Evolutionary conservation across 2,888 invertebrate genomes (phyloP), one percentile per base, ranked within the genome.

Genomic region (Disparrhopalites patrizii): DNA sequence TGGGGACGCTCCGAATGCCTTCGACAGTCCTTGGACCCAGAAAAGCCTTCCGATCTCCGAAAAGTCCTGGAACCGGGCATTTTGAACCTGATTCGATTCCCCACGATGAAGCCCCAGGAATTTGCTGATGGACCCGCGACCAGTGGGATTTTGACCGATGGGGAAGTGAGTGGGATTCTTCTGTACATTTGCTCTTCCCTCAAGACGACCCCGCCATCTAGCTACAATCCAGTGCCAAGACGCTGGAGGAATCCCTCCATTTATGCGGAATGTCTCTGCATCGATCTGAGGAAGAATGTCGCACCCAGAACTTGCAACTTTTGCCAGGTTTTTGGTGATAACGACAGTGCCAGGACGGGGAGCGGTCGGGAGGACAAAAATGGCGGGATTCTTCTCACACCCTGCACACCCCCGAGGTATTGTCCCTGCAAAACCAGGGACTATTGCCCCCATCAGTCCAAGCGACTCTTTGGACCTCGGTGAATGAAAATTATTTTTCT

Each of bases 71-170:
- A n/a, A 28, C 4, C 28, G 3, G n/a, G n/a, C 8, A 8, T 30
- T n/a, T n/a, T 60, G n/a, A 5, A 38, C n/a, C 47, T 60, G 1
- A 47, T 60, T 25, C 40, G 60, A 8, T 60, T 60, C 13, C 60
- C 60, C 3, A 43, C 30, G 2, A 60, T 60, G 60, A 47, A 40
- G 3, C 7, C 60, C 31, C 27, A 36, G 2, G 60, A 60, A 30
- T 60, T 60, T 30, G 60, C 60, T 28, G 60, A 60, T 43, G 60
- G 60, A 4, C 60, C 60, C 2, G 60, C 60, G 8, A 8, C 18
- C 8, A 43, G 43, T 13, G 60, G 60, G 13, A 20, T 60, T 7
- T 18, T 60, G n/a, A 43, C 4, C 3, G 43, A 40, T 10, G 43
- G 18, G 10, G 60, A 60, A 60, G 20, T 60, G 15, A 15, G 27